Conservation (phyloP, 1,140 invertebrate genomes). For the Campoletis sonorensis region DNA sequence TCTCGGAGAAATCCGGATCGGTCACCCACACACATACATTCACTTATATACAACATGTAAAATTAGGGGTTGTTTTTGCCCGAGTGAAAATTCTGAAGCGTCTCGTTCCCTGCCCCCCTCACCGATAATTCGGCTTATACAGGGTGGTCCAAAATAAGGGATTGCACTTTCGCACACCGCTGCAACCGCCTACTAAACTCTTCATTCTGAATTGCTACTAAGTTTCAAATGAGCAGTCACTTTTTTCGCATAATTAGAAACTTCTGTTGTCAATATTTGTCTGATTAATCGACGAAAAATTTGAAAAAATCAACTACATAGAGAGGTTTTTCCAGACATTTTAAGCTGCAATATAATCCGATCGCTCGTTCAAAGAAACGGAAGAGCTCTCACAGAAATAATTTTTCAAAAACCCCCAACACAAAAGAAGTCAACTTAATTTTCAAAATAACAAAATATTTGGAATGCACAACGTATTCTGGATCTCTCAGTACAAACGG, state of each 20-base stretch:
- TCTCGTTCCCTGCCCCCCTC: background rate
- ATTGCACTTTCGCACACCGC: background rate
- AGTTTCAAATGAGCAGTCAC: too few species aligned
- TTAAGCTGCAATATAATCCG: too few species aligned
- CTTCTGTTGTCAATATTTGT: too few species aligned
- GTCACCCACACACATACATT: conserved; percentile 32
- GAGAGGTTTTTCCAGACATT: too few species aligned
- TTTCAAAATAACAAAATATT: background rate
- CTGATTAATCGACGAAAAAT: too few species aligned
- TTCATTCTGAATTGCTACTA: too few species aligned
- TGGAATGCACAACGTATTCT: background rate
- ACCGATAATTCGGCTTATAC: background rate
- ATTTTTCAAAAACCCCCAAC: too few species aligned
- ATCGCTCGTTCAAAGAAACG: too few species aligned
- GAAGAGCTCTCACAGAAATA: too few species aligned
- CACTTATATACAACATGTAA: background rate
- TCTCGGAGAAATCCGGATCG: conserved; percentile 54
- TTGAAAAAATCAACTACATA: too few species aligned
- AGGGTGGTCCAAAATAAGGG: background rate
- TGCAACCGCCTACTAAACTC: too few species aligned
- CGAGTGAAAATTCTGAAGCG: conserved; percentile 24
- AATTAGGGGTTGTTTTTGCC: conserved; percentile 2
- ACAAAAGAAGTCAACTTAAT: background rate
- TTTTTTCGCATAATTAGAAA: too few species aligned
- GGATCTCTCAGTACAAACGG: background rate